Evolutionary conservation across 2,888 invertebrate species (phyloP).

Genomic region (Minunthozetes semirufus): DNA sequence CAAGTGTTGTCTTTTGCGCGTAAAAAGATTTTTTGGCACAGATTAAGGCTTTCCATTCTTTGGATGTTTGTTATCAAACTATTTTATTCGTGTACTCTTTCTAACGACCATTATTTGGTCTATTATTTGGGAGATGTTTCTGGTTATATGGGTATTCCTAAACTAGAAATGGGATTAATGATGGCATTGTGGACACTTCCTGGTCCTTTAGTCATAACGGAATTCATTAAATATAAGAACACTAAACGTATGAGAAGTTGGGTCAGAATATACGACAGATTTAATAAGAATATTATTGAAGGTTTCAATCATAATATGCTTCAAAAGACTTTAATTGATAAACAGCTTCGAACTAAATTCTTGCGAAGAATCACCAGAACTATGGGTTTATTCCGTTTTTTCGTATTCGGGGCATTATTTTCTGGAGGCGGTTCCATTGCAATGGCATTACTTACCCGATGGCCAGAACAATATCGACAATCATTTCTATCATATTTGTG

Average conservation of each 20-base stretch:
- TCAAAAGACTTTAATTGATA: background rate
- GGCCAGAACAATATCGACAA: background rate
- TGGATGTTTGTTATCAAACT: background rate
- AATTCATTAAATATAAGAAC: background rate
- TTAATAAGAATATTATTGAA: background rate
- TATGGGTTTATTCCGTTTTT: background rate
- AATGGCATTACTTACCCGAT: background rate
- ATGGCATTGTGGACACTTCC: background rate
- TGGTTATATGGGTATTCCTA: background rate
- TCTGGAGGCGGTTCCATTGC: background rate
- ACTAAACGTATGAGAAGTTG: background rate
- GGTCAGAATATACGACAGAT: background rate
- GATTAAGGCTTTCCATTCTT: background rate
- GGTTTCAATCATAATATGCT: background rate
- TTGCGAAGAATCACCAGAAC: background rate
- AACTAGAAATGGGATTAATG: background rate
- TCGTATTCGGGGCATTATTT: background rate
- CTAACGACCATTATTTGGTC: background rate
- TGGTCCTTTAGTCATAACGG: background rate
- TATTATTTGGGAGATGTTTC: background rate
- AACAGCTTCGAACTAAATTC: background rate
- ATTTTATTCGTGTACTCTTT: background rate
- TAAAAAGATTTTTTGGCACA: background rate
- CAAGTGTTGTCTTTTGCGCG: no score
- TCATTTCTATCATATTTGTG: background rate